Base-by-base conservation (phyloP, 2,888 invertebrate genomes). In the Smittia aterrima region DNA sequence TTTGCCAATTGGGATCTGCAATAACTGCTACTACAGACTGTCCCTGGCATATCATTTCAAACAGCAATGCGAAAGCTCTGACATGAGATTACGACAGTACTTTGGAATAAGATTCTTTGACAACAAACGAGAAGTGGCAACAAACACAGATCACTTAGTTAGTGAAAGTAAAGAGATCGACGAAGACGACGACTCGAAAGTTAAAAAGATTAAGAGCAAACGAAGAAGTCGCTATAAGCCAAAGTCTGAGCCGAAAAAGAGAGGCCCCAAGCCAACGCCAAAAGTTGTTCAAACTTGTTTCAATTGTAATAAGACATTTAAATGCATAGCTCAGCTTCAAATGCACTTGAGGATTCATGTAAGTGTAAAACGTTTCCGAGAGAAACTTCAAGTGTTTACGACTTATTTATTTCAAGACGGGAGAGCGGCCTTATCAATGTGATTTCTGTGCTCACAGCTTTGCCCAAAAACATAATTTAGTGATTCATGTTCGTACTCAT, bases 31-130 rank as follows among this genome's bases (percentile, higher is more conserved):
- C 6, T 88, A 87, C 76, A 85, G 88, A 71, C 78, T 88, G 24
- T 87, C 88, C 3, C 85, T 87, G 27, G 87, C 87, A 0, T 88
- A 87, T 78, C 87, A 88, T 77, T 88, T 88, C 76, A 88, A 88
- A 77, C 87, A 87, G 77, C 86, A 87, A 22, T 87, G 86, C 78
- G 87, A 87, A 79, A 87, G 85, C 77, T 86, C 87, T 0, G 87
- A 88, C 77, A 79, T 86, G 73, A 81, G 87, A 62, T 78, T 88
- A 62, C 81, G 87, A 62, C 87, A 87, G 77, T 86, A 87, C 79
- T 81, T 87, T 75, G 88, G 87, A 9, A 78, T 88, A 20, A 78
- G 47, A 67, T 70, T 76, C 68, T 66, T 68, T 81, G 83, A 4
- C 79, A 86, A 86, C 76, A 81, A 79, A 66, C 83, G 81, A 78